These are phyloP conservation scores for Lampropteryx suffumata DNA, from an alignment of 2,888 invertebrate genomes.

Conservation along the genomic window DNA sequence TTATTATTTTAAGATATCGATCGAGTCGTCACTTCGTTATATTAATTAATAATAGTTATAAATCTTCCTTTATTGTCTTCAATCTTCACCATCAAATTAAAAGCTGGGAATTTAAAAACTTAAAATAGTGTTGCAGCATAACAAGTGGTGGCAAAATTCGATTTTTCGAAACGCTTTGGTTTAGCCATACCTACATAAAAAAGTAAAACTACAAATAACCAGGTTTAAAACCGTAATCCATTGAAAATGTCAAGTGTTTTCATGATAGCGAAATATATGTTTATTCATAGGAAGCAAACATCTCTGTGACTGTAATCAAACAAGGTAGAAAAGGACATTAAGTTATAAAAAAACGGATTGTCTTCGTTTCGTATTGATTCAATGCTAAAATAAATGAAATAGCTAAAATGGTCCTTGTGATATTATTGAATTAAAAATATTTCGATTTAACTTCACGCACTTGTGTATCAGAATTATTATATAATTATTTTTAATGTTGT, in stretches of 20 bases:
- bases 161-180: slow-evolving; percentile 70
- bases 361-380: too few species aligned
- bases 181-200: slow-evolving; percentile 60
- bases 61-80: slow-evolving; percentile 82
- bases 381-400: too few species aligned
- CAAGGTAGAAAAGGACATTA: background rate
- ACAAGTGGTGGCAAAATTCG: slow-evolving; percentile 68
- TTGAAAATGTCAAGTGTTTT: slow-evolving; percentile 48
- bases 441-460: too few species aligned
- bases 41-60: slow-evolving; percentile 77
- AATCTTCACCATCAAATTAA: slow-evolving; percentile 71
- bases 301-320: slow-evolving; percentile 30
- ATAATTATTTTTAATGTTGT: background rate
- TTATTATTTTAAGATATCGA: slow-evolving; percentile 74
- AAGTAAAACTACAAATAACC: slow-evolving; percentile 51
- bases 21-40: slow-evolving; percentile 71
- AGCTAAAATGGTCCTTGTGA: too few species aligned
- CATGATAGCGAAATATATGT: slow-evolving; percentile 40
- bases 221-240: slow-evolving; percentile 70
- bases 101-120: slow-evolving; percentile 54
- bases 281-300: slow-evolving; percentile 36
- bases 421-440: too few species aligned
- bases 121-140: slow-evolving; percentile 40
- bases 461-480: too few species aligned
- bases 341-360: too few species aligned